Percentiles rank a stretch among this genome's conserved stretches.
Conservation (phyloP, 2,797 vertebrate genomes). For the Vultur gryphus region DNA sequence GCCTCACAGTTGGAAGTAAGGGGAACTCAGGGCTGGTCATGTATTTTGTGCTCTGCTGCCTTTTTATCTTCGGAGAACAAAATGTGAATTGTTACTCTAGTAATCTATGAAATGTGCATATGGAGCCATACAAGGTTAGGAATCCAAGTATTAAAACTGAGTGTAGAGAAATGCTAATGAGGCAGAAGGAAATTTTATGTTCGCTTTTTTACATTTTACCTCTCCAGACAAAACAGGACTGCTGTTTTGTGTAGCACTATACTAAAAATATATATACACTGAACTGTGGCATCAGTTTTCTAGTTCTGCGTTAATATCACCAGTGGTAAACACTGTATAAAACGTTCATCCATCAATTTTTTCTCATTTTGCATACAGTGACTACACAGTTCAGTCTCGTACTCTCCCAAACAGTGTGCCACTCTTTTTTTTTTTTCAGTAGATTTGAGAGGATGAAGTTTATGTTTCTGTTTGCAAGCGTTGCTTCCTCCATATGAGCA, state of each 20-base stretch:
- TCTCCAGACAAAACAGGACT: not conserved
- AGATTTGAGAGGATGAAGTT: constrained; percentile 15
- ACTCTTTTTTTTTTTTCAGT: not conserved
- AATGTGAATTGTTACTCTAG: not conserved
- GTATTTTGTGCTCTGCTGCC: not conserved
- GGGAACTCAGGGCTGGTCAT: not conserved
- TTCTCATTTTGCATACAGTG: not conserved
- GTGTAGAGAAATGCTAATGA: not conserved
- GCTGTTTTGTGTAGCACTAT: not conserved
- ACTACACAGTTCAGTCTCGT: not conserved
- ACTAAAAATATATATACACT: not conserved
- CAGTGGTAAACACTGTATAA: not conserved
- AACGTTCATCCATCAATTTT: not conserved
- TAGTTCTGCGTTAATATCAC: not conserved
- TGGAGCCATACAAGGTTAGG: not conserved
- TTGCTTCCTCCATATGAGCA: constrained; percentile 14
- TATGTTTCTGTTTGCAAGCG: constrained; percentile 36
- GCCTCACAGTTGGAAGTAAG: not conserved
- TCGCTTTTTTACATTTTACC: not conserved
- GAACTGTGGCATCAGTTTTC: not conserved
- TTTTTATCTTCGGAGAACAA: not conserved
- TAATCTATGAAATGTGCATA: not conserved
- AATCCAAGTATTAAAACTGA: not conserved
- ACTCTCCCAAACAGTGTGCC: not conserved
- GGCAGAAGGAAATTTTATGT: not conserved